Evolutionary conservation across 2,888 invertebrate species (phyloP), one percentile per base, ranked within the genome.

Genomic region (Malthinus seriepunctatus): DNA sequence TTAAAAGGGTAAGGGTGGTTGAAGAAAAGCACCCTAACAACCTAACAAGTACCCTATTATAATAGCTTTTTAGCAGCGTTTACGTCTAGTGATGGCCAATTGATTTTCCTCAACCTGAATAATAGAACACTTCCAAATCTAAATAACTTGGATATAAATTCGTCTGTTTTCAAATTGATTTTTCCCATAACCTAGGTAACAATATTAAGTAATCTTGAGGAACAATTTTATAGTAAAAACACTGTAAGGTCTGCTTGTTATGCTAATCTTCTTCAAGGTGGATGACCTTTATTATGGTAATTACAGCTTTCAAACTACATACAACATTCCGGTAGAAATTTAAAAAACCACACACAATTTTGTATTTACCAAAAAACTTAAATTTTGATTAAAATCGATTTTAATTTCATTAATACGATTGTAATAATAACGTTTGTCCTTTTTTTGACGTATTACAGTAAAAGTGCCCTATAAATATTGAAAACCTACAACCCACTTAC

Each of bases 261-360:
- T 42, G 39, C 39, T n/a, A 42, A 42, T 42, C 39, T 15, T 42
- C 39, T n/a, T 23, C 5, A 42, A 42, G 39, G 39, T 42, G 23
- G 39, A 15, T 42, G 39, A 42, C 39, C 39, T 42, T 42, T 42
- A 11, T 42, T 42, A 42, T 42, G 37, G 37, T 37, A 37, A 37
- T 37, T 37, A 37, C 37, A 11, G 37, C 37, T 37, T 35, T 42
- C 14, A 42, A 42, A 23, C n/a, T 42, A 42, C 39, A 42, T 23
- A 42, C 39, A 15, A 42, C 39, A 42, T 42, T 42, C 39, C 39
- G 14, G 39, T 12, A 23, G 39, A 42, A 15, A 42, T 42, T 42
- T 42, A 42, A 42, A 42, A 23, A 23, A 23, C 23, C 23, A 23
- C 23, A 23, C 23, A 23, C 23, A 23, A 23, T 23, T 23, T 23